Conservation (phyloP, 1,140 invertebrate species). For the Cylas formicarius region DNA sequence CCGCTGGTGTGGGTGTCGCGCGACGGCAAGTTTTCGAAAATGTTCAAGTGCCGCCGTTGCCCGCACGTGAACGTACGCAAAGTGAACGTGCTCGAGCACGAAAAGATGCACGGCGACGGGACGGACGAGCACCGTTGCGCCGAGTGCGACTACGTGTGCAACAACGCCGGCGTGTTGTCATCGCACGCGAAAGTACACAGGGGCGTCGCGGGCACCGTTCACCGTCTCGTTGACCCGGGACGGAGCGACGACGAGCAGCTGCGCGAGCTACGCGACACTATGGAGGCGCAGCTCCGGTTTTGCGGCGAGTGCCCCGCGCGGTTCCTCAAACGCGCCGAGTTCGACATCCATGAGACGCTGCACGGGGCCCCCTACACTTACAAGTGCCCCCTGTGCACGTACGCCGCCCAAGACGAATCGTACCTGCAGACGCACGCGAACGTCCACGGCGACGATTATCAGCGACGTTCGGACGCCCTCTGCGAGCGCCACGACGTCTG, state of each 20-base stretch:
- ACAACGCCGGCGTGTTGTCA: conserved; percentile 64
- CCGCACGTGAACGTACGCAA: conserved; percentile 73
- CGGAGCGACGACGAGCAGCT: conserved; percentile 61
- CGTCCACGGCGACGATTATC: conserved; percentile 76
- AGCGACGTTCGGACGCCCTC: conserved; percentile 66
- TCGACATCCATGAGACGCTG: conserved; percentile 57
- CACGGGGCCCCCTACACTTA: conserved; percentile 56
- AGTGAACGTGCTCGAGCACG: conserved; percentile 77
- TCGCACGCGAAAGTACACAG: conserved; percentile 73
- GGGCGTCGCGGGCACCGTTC: conserved; percentile 60
- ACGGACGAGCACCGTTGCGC: conserved; percentile 54
- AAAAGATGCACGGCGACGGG: conserved; percentile 69
- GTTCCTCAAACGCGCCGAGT: conserved; percentile 58
- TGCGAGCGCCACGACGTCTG: conserved; percentile 59
- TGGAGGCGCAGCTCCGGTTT: conserved; percentile 44
- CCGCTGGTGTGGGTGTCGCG: conserved; percentile 68
- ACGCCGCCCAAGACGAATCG: conserved; percentile 60
- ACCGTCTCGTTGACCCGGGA: conserved; percentile 59
- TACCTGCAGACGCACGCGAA: conserved; percentile 66
- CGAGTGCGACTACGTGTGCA: conserved; percentile 75
- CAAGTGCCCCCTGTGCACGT: conserved; percentile 72
- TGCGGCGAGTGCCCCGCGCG: conserved; percentile 69
- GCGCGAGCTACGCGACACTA: conserved; percentile 47
- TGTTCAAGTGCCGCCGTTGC: conserved; percentile 79
- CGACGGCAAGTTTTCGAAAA: conserved; percentile 66